A percentile compares a stretch with the other conserved stretches of the same genome.
Conservation (phyloP, 2,113 vertebrate genomes). For the Ciconia maguari region DNA sequence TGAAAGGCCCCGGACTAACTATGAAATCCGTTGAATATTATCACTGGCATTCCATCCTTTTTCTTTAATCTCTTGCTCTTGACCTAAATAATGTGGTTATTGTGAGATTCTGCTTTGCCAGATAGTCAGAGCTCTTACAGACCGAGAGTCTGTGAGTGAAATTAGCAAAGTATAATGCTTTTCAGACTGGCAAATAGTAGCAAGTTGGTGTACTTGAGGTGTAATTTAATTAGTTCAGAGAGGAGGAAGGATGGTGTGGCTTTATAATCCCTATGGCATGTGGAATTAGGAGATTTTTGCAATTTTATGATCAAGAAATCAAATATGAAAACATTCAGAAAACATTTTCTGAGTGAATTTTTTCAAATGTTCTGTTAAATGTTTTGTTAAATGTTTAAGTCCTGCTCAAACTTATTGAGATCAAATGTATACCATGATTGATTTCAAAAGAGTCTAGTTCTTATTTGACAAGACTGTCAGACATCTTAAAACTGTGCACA, state of each 20-base stretch:
- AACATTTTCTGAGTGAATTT: neutral
- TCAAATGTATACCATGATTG: neutral
- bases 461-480: neutral
- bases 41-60: constrained; percentile 75
- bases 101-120: constrained; percentile 38
- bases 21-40: constrained; percentile 73
- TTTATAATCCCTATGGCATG: neutral
- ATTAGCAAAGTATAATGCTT: neutral
- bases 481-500: neutral
- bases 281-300: neutral
- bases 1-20: constrained; percentile 63
- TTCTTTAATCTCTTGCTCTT: constrained; percentile 72
- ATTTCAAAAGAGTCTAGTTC: neutral
- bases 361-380: neutral
- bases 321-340: neutral
- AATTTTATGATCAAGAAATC: neutral
- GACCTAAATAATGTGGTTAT: constrained; percentile 61
- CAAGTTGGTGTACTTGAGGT: neutral
- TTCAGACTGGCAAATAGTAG: neutral
- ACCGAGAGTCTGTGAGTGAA: neutral
- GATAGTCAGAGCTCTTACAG: constrained; percentile 28
- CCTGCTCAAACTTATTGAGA: neutral
- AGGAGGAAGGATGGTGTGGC: neutral
- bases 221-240: neutral
- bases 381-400: neutral